Evolutionary conservation across 2,797 vertebrate species (phyloP).

Genomic region (Novumbra hubbsi): DNA sequence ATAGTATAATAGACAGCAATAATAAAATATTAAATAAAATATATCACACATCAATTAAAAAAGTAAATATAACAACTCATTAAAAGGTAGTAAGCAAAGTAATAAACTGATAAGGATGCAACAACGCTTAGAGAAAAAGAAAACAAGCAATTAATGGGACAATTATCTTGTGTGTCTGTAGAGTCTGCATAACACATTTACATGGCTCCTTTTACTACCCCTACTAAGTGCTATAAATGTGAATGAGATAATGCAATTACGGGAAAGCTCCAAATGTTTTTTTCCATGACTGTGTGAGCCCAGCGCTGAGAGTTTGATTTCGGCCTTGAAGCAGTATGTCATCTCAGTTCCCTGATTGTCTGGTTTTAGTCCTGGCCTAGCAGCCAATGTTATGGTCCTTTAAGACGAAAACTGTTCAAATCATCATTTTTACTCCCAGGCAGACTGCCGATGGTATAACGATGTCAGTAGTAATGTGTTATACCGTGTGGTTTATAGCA

Average conservation of each 20-base stretch:
- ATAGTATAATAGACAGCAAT: too few species aligned
- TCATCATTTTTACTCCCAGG: conserved; percentile 21
- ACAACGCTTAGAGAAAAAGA: not conserved
- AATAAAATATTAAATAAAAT: too few species aligned
- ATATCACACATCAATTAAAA: too few species aligned
- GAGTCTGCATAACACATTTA: conserved; percentile 29
- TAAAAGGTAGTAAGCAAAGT: too few species aligned
- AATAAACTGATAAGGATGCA: too few species aligned
- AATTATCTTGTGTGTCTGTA: conserved; percentile 44
- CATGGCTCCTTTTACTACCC: conserved; percentile 49
- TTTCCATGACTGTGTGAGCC: conserved; percentile 15
- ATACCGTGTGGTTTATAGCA: not conserved
- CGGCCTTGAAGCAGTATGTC: conserved; percentile 13
- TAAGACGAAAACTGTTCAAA: conserved; percentile 31
- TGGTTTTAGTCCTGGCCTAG: conserved; percentile 10
- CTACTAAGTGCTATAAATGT: conserved; percentile 24
- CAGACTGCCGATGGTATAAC: conserved; percentile 7
- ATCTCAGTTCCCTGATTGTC: not conserved
- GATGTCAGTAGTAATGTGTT: conserved; percentile 17
- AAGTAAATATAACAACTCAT: too few species aligned
- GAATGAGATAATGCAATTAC: conserved; percentile 50
- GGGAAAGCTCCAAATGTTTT: conserved; percentile 33
- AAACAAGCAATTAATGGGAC: conserved; percentile 59
- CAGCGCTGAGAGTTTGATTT: conserved; percentile 7
- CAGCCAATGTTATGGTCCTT: conserved; percentile 15